Percentiles rank a stretch among this genome's conserved stretches.
These are phyloP conservation scores for Platerodrilus igneus DNA, from an alignment of 2,888 invertebrate species.

Conservation along the genomic window DNA sequence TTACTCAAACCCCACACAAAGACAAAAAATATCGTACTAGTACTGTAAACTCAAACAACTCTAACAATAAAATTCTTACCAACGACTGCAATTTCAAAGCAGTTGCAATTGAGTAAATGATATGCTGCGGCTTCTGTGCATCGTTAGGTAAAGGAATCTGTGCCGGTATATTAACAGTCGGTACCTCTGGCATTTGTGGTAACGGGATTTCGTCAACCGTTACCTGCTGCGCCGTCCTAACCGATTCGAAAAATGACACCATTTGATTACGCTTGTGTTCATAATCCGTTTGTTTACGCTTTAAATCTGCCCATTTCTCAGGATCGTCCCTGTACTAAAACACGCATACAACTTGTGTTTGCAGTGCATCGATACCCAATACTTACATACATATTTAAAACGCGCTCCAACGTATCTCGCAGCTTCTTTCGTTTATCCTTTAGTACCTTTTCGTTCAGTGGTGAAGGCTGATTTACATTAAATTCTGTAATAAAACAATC, in stretches of 20 bases:
- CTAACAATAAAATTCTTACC: slow-evolving; percentile 28
- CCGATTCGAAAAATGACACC: slow-evolving; percentile 91
- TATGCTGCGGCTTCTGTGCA: slow-evolving; percentile 44
- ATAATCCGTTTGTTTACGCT: slow-evolving; percentile 86
- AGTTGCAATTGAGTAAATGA: slow-evolving; percentile 47
- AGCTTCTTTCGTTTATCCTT: slow-evolving; percentile 95
- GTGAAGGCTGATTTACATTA: slow-evolving; percentile 90
- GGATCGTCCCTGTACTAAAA: slow-evolving; percentile 89
- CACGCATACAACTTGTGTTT: neutral
- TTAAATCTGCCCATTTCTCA: slow-evolving; percentile 89
- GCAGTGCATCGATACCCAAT: slow-evolving; percentile 27
- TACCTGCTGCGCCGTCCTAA: slow-evolving; percentile 91
- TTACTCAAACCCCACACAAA: no score
- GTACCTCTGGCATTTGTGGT: slow-evolving; percentile 62
- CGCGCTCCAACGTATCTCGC: slow-evolving; percentile 90
- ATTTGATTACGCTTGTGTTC: slow-evolving; percentile 82
- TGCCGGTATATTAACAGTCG: slow-evolving; percentile 32
- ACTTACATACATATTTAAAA: slow-evolving; percentile 93
- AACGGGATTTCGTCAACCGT: slow-evolving; percentile 93
- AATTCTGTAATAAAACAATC: slow-evolving; percentile 76
- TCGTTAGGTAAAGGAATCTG: slow-evolving; percentile 45
- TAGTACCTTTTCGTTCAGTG: slow-evolving; percentile 92
- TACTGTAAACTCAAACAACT: neutral
- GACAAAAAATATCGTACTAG: no score
- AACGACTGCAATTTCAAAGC: slow-evolving; percentile 46